phyloP scores from a whole-genome alignment of 2,797 vertebrate genomes.

The Urocyon cinereoargenteus region DNA sequence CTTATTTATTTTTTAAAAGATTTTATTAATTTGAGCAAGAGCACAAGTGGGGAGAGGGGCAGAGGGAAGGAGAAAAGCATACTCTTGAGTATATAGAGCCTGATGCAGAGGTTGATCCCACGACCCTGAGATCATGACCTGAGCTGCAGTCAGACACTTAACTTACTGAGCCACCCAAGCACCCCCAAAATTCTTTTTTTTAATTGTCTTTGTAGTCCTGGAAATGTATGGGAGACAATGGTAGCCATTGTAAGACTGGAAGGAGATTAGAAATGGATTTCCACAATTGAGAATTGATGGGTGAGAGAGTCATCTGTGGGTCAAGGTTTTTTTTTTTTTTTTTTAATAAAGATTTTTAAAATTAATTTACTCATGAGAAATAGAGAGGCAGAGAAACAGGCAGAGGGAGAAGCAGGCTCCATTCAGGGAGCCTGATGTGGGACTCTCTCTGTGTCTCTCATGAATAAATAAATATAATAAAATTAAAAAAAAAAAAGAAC shows the following conservation, averaged over 20 bases:
- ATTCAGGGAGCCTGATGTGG: too few species aligned
- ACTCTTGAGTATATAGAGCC: too few species aligned
- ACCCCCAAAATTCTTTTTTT: not conserved
- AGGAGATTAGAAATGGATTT: not conserved
- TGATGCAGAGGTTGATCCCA: not conserved
- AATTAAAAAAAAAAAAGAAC: too few species aligned
- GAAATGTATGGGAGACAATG: not conserved
- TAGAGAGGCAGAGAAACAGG: too few species aligned
- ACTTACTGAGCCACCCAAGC: not conserved
- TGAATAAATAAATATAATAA: too few species aligned
- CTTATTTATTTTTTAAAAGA: not conserved
- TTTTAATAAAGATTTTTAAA: too few species aligned
- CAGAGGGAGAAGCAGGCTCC: too few species aligned
- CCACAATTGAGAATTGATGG: not conserved
- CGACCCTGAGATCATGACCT: not conserved
- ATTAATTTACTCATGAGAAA: too few species aligned
- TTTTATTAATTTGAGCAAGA: too few species aligned
- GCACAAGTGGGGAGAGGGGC: too few species aligned
- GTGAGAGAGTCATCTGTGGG: not conserved
- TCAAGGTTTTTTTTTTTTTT: not conserved
- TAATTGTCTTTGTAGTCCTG: not conserved
- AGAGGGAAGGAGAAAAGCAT: too few species aligned
- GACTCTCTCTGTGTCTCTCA: too few species aligned
- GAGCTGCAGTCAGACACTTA: not conserved
- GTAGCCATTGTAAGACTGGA: not conserved